phyloP scores from a whole-genome alignment of 2,888 invertebrate genomes.

The Bellardia pandia region DNA sequence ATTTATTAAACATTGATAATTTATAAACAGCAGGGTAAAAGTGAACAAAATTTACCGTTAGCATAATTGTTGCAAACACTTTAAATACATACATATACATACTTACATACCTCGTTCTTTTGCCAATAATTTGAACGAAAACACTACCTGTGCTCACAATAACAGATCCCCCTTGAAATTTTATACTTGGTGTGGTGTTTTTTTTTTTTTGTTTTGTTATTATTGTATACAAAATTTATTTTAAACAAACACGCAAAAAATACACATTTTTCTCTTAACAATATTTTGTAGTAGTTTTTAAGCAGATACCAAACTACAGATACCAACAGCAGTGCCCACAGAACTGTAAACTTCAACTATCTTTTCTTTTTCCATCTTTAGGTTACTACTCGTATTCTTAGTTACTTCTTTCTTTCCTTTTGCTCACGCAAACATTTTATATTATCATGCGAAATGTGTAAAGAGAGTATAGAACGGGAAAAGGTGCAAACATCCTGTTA shows the following conservation, averaged over 20 bases:
- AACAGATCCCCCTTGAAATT: slow-evolving; percentile 55
- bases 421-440: slow-evolving; percentile 42
- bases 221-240: slow-evolving; percentile 46
- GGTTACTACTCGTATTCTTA: not conserved
- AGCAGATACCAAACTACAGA: not conserved
- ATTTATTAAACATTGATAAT: slow-evolving; percentile 13
- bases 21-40: slow-evolving; percentile 30
- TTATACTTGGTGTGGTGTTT: slow-evolving; percentile 9
- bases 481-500: slow-evolving; percentile 71
- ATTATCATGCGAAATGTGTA: slow-evolving; percentile 6
- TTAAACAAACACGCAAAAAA: slow-evolving; percentile 64
- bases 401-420: not conserved
- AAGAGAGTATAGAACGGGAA: slow-evolving; percentile 22
- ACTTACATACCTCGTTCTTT: slow-evolving; percentile 12
- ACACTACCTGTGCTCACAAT: slow-evolving; percentile 41
- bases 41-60: slow-evolving; percentile 58
- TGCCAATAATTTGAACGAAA: slow-evolving; percentile 40
- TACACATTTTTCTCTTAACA: slow-evolving; percentile 2
- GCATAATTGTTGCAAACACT: slow-evolving; percentile 41
- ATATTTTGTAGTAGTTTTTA: not conserved
- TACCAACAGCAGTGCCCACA: not conserved
- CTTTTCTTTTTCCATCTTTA: not conserved
- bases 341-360: slow-evolving; percentile 41
- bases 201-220: too few relatives aligned
- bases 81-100: slow-evolving; percentile 14